phyloP scores from a whole-genome alignment of 1,140 invertebrate genomes.

The Drosophila lacertosa region DNA sequence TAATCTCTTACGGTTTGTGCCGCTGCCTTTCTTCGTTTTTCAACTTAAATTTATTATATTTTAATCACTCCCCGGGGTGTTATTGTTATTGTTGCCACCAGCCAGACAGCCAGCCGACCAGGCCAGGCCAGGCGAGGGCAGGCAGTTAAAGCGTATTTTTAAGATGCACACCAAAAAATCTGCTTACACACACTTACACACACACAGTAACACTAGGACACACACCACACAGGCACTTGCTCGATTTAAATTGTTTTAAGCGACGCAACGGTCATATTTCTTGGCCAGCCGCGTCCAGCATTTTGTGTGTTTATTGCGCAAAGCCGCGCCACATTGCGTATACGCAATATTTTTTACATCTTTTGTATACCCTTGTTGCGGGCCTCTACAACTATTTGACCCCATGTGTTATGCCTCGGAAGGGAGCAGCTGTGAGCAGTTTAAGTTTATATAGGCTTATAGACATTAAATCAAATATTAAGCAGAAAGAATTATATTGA shows the following conservation, averaged over 20 bases:
- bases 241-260: constrained; percentile 75
- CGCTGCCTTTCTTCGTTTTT: constrained; percentile 67
- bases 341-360: constrained; percentile 18
- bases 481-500: no score
- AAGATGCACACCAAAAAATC: constrained; percentile 37
- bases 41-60: constrained; percentile 82
- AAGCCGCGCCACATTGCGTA: constrained; percentile 27
- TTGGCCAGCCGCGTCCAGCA: constrained; percentile 34
- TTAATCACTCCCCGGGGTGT: constrained; percentile 80
- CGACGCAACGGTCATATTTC: constrained; percentile 61
- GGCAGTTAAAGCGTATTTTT: constrained; percentile 73
- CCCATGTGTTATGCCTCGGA: neutral
- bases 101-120: neutral
- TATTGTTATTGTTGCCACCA: constrained; percentile 57
- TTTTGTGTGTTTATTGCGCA: constrained; percentile 56
- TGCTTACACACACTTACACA: constrained; percentile 21
- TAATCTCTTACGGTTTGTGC: constrained; percentile 75
- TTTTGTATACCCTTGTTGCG: constrained; percentile 2
- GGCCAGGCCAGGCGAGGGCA: constrained; percentile 2
- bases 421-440: no score
- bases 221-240: constrained; percentile 3
- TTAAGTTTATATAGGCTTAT: no score
- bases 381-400: neutral
- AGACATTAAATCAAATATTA: neutral
- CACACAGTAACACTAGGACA: no score